Conservation (phyloP, 2,113 vertebrate genomes). For the Todiramphus saurophagus region DNA sequence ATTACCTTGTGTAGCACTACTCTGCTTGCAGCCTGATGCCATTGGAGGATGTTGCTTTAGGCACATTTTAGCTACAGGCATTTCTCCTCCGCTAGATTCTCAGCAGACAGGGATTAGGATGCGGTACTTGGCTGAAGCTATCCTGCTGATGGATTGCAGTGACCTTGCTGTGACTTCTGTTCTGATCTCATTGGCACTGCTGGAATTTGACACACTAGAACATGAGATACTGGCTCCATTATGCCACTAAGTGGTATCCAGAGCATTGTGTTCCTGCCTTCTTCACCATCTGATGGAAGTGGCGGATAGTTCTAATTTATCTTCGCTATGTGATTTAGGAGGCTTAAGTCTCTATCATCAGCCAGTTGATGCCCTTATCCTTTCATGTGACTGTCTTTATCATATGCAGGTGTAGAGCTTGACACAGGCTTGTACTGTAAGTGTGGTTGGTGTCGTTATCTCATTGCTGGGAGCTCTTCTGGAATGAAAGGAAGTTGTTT, state of each 20-base stretch:
- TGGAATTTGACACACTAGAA: conserved; percentile 63
- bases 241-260: conserved; percentile 53
- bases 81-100: background rate
- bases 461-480: background rate
- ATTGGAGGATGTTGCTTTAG: conserved; percentile 8
- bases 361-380: conserved; percentile 8
- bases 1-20: background rate
- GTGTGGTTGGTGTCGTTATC: background rate
- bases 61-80: background rate
- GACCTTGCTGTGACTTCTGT: conserved; percentile 61
- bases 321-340: conserved; percentile 36
- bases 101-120: conserved; percentile 23
- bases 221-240: conserved; percentile 50
- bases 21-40: background rate
- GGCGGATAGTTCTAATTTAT: conserved; percentile 44
- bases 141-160: conserved; percentile 7
- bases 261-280: conserved; percentile 58
- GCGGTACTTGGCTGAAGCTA: conserved; percentile 22
- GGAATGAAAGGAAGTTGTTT: background rate
- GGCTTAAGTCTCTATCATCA: conserved; percentile 52
- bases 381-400: background rate
- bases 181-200: conserved; percentile 57
- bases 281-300: conserved; percentile 44
- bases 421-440: background rate
- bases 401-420: background rate